Evolutionary conservation across 2,113 vertebrate genomes (phyloP), one percentile per base, ranked within the genome.

Genomic region (Ptilorrhoa leucosticta): DNA sequence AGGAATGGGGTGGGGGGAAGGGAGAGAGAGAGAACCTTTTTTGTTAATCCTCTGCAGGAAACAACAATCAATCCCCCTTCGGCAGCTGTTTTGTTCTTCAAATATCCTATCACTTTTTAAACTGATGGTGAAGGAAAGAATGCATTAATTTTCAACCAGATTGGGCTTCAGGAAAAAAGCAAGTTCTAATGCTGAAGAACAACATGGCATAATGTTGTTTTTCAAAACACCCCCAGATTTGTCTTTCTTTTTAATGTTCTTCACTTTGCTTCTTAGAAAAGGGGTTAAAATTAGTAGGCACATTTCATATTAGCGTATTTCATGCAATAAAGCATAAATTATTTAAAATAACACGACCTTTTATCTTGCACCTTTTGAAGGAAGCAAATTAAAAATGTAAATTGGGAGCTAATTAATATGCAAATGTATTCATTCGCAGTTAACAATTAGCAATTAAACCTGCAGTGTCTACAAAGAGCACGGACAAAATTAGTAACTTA

Each of bases 381-480:
- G 99, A 99, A 99, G 99, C 99, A 99, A 99, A 99, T 99, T 99
- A 99, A 99, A 99, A 99, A 99, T 99, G 99, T 99, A 99, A 99
- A 99, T 99, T 99, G 98, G 98, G 98, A 98, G 98, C 98, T 99
- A 98, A 99, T 99, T 99, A 99, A 99, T 99, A 99, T 99, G 99
- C 99, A 99, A 99, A 99, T 99, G 97, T 99, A 99, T 99, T 99
- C 99, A 98, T 99, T 99, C 98, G 96, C 98, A 99, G 99, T 99
- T 99, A 99, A 99, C 99, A 99, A 99, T 99, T 99, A 99, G 99
- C 99, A 99, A 99, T 99, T 99, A 99, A 99, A 99, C 99, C 99
- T 98, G 98, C 99, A 99, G 99, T 99, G 99, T 99, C 98, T 99
- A 98, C 98, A 99, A 99, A 99, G 99, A 99, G 99, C 99, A 98